A percentile compares a stretch with the other conserved stretches of the same genome.
Evolutionary conservation across 92 coral and sea anemone genomes (phyloP).

Genomic region (Montipora capitata): DNA sequence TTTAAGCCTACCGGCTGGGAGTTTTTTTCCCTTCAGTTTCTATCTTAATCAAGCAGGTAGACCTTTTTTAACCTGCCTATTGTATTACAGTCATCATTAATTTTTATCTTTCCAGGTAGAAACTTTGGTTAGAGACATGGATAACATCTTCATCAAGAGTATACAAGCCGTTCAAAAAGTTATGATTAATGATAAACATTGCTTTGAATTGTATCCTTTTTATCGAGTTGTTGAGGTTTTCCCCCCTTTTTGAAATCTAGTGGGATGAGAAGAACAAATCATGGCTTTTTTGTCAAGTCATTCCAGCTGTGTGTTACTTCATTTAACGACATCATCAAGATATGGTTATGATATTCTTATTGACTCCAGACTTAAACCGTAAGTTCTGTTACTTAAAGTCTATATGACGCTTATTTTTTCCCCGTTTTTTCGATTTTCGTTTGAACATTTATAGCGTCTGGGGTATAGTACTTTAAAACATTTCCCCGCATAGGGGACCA

Average conservation of each 20-base stretch:
- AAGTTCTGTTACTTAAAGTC: slow-evolving; percentile 34
- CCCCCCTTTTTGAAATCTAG: not conserved
- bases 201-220: slow-evolving; percentile 98
- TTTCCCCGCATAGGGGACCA: too few relatives aligned
- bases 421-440: too few relatives aligned
- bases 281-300: not conserved
- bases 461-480: too few relatives aligned
- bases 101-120: slow-evolving; percentile 71
- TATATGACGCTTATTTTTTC: too few relatives aligned
- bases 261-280: not conserved
- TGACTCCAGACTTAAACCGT: slow-evolving; percentile 95
- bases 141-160: slow-evolving; percentile 92
- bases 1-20: too few relatives aligned
- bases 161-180: slow-evolving; percentile 98
- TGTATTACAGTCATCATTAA: too few relatives aligned
- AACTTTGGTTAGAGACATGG: slow-evolving; percentile 84
- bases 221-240: too few relatives aligned
- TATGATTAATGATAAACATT: slow-evolving; percentile 97
- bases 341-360: slow-evolving; percentile 96
- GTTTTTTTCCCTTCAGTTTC: too few relatives aligned
- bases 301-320: slow-evolving; percentile 16
- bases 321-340: slow-evolving; percentile 38
- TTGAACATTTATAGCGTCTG: too few relatives aligned
- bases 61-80: too few relatives aligned
- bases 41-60: too few relatives aligned